Evolutionary conservation across 2,797 vertebrate genomes (phyloP).

Genomic region (Poliocrania exsul): DNA sequence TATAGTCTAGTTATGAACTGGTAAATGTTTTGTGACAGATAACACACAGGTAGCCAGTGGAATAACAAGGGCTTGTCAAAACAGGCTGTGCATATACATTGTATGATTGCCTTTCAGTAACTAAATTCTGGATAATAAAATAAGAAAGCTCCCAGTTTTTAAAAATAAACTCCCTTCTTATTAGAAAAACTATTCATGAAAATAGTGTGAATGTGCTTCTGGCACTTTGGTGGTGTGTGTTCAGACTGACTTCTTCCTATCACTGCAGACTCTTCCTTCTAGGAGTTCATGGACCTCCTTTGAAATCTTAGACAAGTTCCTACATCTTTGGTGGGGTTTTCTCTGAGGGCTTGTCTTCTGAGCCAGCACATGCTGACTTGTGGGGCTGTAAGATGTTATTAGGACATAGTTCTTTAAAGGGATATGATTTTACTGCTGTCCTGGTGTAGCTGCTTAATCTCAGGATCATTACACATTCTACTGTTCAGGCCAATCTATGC

Average conservation of each 20-base stretch:
- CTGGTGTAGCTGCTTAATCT: neutral
- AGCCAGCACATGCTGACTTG: neutral
- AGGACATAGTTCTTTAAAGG: neutral
- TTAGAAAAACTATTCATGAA: neutral
- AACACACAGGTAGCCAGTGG: neutral
- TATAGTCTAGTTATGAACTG: conserved; percentile 21
- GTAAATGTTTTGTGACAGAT: neutral
- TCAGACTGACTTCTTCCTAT: neutral
- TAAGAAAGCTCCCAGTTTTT: neutral
- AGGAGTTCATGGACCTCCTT: neutral
- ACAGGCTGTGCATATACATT: neutral
- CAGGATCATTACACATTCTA: neutral
- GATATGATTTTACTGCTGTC: neutral
- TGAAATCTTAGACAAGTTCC: neutral
- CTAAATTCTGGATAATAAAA: neutral
- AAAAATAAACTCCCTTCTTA: neutral
- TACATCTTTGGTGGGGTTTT: neutral
- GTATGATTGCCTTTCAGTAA: neutral
- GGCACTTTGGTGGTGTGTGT: neutral
- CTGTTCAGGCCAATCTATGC: neutral
- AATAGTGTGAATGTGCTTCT: neutral
- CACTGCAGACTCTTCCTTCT: neutral
- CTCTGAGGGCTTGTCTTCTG: neutral
- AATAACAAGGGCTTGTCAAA: neutral
- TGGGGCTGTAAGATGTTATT: neutral